Evolutionary conservation across 2,888 invertebrate species (phyloP), one percentile per base, ranked within the genome.

Genomic region (Coenonympha glycerion): DNA sequence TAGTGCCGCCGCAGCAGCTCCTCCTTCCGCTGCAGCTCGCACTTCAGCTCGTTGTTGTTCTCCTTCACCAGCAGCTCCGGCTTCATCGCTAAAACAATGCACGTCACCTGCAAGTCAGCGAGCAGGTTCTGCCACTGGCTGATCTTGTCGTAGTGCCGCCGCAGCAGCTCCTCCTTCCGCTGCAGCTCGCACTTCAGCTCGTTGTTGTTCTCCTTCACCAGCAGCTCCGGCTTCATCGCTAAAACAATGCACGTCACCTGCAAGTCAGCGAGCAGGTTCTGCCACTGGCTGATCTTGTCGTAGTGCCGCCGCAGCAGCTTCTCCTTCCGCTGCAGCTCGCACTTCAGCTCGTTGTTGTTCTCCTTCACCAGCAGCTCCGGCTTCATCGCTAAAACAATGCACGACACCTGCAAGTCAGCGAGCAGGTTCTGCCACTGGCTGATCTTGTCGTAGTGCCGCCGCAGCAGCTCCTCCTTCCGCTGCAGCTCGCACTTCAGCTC

Each of bases 31-130:
- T 91, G 90, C 47, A 97, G 87, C 77, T 98, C 97, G 55, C 91
- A 88, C 62, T 92, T 91, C 19, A 98, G 80, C 72, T 98, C 97
- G 60, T 90, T 91, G 62, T 95, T 95, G 68, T 97, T 97, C 55
- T 98, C 97, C 76, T 95, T 95, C 2, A 97, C 91, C 18, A 97
- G 90, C 68, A 97, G 90, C 73, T 98, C 97, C 0, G 97, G 97
- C 68, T 96, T 96, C 60, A 97, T 89, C n/a, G n/a, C n/a, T n/a
- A n/a, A 24, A 5, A 24, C 8, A 24, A 4, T 8, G 24, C 24
- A 24, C 24, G 6, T 6, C 24, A 24, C 24, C 9, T 24, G 92
- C 55, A n/a, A n/a, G n/a, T n/a, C n/a, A n/a, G n/a, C n/a, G n/a
- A n/a, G n/a, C 50, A 97, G 85, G 61, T 91, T 92, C 79, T 97